phyloP scores from a whole-genome alignment of 2,888 invertebrate species.

The Eutolmus rufibarbis region DNA sequence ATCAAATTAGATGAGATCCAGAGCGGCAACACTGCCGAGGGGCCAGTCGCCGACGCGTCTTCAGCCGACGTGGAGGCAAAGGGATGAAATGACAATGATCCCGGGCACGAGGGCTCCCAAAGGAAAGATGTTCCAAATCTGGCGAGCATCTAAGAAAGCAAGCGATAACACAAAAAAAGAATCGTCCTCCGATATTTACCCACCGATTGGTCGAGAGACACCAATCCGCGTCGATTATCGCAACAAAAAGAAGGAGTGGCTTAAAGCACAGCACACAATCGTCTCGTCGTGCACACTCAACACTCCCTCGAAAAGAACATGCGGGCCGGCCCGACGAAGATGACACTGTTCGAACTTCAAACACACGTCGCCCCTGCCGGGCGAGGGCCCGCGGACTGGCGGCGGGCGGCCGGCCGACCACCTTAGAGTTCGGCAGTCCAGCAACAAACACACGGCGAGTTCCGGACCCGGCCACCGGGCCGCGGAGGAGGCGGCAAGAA shows the following conservation, averaged over 20 bases:
- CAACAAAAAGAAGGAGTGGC: slow-evolving; percentile 50
- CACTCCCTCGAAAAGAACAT: slow-evolving; percentile 3
- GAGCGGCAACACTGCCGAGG: not conserved
- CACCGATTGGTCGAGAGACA: slow-evolving; percentile 62
- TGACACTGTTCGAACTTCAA: slow-evolving; percentile 25
- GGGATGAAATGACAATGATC: not conserved
- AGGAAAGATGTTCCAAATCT: not conserved
- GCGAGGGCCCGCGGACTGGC: too few relatives aligned
- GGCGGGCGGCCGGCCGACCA: not conserved
- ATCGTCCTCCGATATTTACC: slow-evolving; percentile 56
- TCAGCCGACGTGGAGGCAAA: not conserved
- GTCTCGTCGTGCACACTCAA: slow-evolving; percentile 11
- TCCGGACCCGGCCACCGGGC: not conserved
- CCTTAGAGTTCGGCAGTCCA: not conserved
- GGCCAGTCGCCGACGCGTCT: not conserved
- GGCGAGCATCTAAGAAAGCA: not conserved
- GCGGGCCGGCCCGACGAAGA: slow-evolving; percentile 6
- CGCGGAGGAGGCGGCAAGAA: not conserved
- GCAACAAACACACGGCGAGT: not conserved
- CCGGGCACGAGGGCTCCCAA: not conserved
- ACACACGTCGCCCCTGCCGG: slow-evolving; percentile 3
- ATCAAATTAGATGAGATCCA: not conserved
- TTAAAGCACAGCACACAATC: slow-evolving; percentile 40
- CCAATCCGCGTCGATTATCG: slow-evolving; percentile 58
- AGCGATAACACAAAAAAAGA: slow-evolving; percentile 27